Evolutionary conservation across 2,888 invertebrate species (phyloP).

Genomic region (Drosophila phalerata): DNA sequence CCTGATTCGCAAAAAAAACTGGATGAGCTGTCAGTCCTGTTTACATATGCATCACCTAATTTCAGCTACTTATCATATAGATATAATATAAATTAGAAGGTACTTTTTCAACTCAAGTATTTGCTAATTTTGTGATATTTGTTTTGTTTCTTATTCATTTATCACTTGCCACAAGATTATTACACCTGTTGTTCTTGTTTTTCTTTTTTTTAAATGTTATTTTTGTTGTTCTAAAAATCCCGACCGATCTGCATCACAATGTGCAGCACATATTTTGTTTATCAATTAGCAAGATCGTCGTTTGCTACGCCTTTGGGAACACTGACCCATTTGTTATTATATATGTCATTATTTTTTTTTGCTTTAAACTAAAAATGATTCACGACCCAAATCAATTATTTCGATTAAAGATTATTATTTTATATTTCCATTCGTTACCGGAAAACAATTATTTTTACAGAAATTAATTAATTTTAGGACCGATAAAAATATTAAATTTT

Average conservation of each 20-base stretch:
- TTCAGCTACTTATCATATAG: constrained; percentile 12
- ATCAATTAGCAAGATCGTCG: constrained; percentile 15
- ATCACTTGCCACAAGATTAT: constrained; percentile 13
- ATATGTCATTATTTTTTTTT: neutral
- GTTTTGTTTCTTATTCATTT: constrained; percentile 22
- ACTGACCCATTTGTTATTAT: neutral
- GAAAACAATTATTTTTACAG: no score
- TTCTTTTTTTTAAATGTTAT: neutral
- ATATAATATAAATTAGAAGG: constrained; percentile 31
- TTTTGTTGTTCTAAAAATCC: neutral
- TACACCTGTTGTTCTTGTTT: constrained; percentile 15
- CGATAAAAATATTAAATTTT: no score
- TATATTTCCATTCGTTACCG: no score
- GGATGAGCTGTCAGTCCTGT: constrained; percentile 43
- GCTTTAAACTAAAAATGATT: no score
- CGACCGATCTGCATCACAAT: neutral
- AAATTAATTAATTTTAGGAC: no score
- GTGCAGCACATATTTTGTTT: constrained; percentile 2
- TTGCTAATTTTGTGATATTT: constrained; percentile 43
- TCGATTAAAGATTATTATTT: no score
- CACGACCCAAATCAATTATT: no score
- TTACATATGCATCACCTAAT: constrained; percentile 33
- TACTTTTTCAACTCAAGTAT: constrained; percentile 35
- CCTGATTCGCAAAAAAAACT: constrained; percentile 18
- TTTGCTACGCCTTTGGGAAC: neutral